Conservation (phyloP, 2,797 vertebrate species). For the Pangasius macronema region DNA sequence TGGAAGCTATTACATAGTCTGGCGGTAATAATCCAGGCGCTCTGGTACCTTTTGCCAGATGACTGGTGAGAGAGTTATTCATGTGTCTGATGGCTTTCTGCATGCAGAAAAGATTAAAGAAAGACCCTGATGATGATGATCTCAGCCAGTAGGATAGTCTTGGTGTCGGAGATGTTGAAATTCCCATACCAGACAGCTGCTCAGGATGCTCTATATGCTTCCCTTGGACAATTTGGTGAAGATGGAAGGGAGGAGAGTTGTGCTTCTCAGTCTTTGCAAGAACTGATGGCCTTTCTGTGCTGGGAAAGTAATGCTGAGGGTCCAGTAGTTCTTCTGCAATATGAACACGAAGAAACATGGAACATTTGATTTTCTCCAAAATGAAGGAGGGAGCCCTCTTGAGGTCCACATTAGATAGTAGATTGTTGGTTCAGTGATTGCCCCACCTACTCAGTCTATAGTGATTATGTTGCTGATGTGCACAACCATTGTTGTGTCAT, state of each 20-base stretch:
- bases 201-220: background rate
- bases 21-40: constrained; percentile 8
- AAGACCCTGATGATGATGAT: background rate
- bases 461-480: background rate
- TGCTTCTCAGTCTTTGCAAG: background rate
- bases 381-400: background rate
- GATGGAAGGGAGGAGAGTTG: background rate
- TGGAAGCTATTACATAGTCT: constrained; percentile 7
- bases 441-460: background rate
- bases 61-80: background rate
- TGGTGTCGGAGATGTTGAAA: constrained; percentile 9
- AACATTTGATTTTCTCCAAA: background rate
- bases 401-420: background rate
- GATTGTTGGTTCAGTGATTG: background rate
- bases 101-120: background rate
- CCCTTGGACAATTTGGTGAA: background rate
- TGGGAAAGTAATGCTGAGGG: background rate
- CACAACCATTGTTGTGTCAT: background rate
- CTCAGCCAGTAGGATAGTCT: background rate
- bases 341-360: background rate
- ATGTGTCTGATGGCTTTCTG: background rate
- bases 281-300: background rate
- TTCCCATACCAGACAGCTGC: constrained; percentile 10
- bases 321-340: background rate
- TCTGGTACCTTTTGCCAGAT: constrained; percentile 17